Base-by-base conservation (phyloP, 2,888 invertebrate genomes). In the Pseudococcus longispinus region DNA sequence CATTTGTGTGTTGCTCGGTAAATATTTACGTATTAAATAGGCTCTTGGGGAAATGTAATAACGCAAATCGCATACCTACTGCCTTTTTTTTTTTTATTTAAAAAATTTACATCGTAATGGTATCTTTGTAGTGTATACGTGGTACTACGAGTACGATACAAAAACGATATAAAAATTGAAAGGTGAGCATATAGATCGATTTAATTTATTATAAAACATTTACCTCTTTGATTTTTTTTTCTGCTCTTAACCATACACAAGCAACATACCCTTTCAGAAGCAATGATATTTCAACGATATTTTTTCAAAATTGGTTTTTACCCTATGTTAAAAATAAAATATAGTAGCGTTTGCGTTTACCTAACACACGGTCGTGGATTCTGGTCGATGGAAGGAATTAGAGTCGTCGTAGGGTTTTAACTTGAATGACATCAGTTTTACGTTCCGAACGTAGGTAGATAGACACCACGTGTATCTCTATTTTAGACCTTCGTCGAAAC, bases 311-410 rank as follows among this genome's bases (percentile, higher is more conserved):
- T 80, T 80, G 77, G 77, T 80, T 80, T 80, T 80, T 80, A 80
- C 77, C 77, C 77, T 80, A 80, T 80, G 77, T 80, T 80, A 80
- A 80, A 80, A 80, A 80, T 80, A 80, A 80, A 80, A 42, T 80
- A 80, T 42, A 37, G 32, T 20, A 20, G 77, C n/a, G 77, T 80
- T 80, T 20, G 42, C 42, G 77, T 80, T 80, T 80, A 42, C 37
- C 42, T 20, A 80, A 20, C 77, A 26, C 20, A 42, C 20, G 23
- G 13, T n/a, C 23, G 20, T 42, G 42, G 42, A 42, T 80, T 42
- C 20, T 80, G 37, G n/a, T 80, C n/a, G 42, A n/a, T 42, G 37
- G 42, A 80, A 80, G 77, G 77, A 80, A 80, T 42, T 13, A 29
- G 77, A 80, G 77, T 70, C 29, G 70, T 70, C 18, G 70, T 29